A percentile compares a stretch with the other conserved stretches of the same genome.
phyloP scores from a whole-genome alignment of 2,113 vertebrate species.

The Brevimyrus niger region DNA sequence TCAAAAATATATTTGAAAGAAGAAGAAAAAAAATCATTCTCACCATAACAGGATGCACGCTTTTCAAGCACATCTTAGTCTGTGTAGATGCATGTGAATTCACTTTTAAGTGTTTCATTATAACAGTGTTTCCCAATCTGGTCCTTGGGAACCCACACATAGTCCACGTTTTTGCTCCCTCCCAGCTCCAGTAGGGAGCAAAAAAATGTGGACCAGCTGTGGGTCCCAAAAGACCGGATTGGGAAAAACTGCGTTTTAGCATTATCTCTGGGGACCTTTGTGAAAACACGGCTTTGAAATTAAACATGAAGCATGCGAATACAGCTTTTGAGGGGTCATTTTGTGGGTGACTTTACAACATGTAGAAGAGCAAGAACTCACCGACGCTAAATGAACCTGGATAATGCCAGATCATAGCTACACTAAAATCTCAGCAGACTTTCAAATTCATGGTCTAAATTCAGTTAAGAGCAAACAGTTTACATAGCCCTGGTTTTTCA shows the following conservation, averaged over 20 bases:
- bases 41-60: conserved; percentile 16
- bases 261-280: not conserved
- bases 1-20: not conserved
- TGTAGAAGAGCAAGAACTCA: not conserved
- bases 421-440: not conserved
- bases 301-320: not conserved
- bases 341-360: not conserved
- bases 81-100: not conserved
- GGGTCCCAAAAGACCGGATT: not conserved
- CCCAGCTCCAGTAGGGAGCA: not conserved
- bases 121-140: not conserved
- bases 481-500: not conserved
- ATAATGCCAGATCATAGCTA: not conserved
- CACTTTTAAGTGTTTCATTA: not conserved
- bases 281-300: not conserved
- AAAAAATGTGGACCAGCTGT: not conserved
- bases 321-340: not conserved
- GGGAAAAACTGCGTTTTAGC: not conserved
- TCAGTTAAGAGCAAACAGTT: not conserved
- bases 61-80: not conserved
- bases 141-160: not conserved
- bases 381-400: not conserved
- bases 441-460: not conserved
- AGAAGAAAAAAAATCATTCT: conserved; percentile 31
- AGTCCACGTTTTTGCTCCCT: not conserved